Conservation (phyloP, 2,113 vertebrate species). For the Gallinago jamesoni region DNA sequence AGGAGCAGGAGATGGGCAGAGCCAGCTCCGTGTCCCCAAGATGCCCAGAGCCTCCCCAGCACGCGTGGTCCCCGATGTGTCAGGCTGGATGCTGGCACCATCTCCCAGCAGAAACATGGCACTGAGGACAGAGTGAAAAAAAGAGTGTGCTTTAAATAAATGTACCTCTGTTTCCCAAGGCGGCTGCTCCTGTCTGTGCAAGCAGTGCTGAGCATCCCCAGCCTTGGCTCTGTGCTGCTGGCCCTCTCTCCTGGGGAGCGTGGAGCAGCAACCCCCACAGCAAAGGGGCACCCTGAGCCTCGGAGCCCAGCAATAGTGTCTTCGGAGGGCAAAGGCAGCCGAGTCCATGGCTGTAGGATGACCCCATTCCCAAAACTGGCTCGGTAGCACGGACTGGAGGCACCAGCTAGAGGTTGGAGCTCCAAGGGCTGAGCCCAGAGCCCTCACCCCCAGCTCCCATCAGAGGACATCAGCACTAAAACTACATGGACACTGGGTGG, state of each 20-base stretch:
- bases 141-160: background rate
- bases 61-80: background rate
- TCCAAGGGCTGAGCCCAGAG: background rate
- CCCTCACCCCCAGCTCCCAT: background rate
- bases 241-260: rapidly evolving
- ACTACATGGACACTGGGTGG: background rate
- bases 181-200: background rate
- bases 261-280: background rate
- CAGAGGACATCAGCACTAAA: background rate
- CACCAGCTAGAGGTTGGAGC: background rate
- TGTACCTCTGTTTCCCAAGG: rapidly evolving
- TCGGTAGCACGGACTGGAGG: background rate
- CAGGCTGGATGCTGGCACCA: background rate
- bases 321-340: background rate
- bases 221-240: background rate
- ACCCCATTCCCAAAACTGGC: rapidly evolving
- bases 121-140: background rate
- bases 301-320: rapidly evolving
- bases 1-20: background rate
- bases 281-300: background rate
- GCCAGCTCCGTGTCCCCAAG: background rate
- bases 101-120: background rate
- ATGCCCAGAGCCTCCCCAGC: background rate
- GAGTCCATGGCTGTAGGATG: background rate
- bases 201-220: background rate